phyloP scores from a whole-genome alignment of 2,113 vertebrate genomes.

The Helogale parvula region DNA sequence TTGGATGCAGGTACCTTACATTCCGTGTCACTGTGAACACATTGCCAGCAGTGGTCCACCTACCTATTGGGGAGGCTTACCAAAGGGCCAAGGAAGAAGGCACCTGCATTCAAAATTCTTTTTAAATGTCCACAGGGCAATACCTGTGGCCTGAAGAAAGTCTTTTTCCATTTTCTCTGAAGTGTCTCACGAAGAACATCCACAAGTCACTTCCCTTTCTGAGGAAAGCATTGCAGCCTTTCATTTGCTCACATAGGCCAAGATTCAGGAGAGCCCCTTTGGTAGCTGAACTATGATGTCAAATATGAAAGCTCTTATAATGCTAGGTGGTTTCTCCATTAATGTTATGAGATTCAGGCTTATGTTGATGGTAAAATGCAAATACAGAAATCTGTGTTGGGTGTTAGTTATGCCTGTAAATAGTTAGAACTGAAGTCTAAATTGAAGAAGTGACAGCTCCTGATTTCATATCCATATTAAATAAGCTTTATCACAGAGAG shows the following conservation, averaged over 20 bases:
- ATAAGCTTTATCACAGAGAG: constrained; percentile 60
- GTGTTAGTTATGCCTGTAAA: constrained; percentile 51
- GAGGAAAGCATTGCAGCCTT: neutral
- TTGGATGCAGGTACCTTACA: neutral
- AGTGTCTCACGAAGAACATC: constrained; percentile 9
- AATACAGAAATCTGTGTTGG: constrained; percentile 53
- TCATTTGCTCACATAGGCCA: neutral
- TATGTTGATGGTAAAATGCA: constrained; percentile 65
- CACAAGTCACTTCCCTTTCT: constrained; percentile 16
- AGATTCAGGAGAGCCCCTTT: constrained; percentile 27
- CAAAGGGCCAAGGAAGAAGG: neutral
- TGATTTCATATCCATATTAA: constrained; percentile 64
- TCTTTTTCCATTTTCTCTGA: constrained; percentile 39
- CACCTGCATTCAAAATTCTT: neutral
- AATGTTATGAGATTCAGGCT: constrained; percentile 47
- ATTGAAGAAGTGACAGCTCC: constrained; percentile 59
- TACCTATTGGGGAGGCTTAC: neutral
- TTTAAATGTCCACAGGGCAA: neutral
- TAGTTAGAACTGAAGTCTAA: constrained; percentile 56
- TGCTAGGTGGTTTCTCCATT: constrained; percentile 15
- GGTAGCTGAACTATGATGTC: neutral
- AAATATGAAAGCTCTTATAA: constrained; percentile 15
- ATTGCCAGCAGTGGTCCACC: neutral
- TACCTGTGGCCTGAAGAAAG: neutral
- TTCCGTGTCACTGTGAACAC: neutral